Evolutionary conservation across 1,140 invertebrate species (phyloP).

Genomic region (Tetramorium parvispinum): DNA sequence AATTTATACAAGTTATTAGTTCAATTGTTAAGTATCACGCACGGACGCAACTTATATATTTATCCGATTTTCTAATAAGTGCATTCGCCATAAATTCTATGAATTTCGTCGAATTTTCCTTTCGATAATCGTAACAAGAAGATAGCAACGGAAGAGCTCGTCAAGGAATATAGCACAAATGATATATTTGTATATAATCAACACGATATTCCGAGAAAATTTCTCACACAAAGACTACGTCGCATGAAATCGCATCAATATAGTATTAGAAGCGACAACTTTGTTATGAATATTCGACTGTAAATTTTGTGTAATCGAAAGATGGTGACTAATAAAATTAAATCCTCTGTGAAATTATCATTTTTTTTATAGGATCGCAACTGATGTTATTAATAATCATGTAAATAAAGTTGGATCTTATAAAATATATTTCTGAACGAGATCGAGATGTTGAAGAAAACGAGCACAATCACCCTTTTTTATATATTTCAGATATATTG

Average conservation of each 20-base stretch:
- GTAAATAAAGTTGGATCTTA: constrained; percentile 60
- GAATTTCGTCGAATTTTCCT: background rate
- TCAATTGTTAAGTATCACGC: constrained; percentile 31
- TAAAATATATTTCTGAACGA: constrained; percentile 81
- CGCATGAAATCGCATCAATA: constrained; percentile 36
- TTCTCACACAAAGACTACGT: constrained; percentile 15
- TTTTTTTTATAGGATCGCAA: constrained; percentile 3
- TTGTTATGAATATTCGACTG: constrained; percentile 20
- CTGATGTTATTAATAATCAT: constrained; percentile 25
- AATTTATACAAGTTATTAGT: constrained; percentile 23
- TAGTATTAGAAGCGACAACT: constrained; percentile 52
- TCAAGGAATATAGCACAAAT: constrained; percentile 52
- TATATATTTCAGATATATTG: constrained; percentile 58
- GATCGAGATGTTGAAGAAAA: constrained; percentile 82
- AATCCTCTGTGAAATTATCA: constrained; percentile 30
- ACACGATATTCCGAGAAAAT: constrained; percentile 33
- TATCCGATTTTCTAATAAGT: constrained; percentile 29
- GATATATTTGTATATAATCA: constrained; percentile 53
- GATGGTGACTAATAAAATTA: constrained; percentile 46
- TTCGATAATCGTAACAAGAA: constrained; percentile 54
- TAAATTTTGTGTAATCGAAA: constrained; percentile 4
- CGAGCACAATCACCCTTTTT: constrained; percentile 77
- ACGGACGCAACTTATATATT: constrained; percentile 4
- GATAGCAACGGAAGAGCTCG: constrained; percentile 59
- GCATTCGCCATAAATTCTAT: background rate